Conservation (phyloP, 2,797 vertebrate genomes). For the Linurgus olivaceus region DNA sequence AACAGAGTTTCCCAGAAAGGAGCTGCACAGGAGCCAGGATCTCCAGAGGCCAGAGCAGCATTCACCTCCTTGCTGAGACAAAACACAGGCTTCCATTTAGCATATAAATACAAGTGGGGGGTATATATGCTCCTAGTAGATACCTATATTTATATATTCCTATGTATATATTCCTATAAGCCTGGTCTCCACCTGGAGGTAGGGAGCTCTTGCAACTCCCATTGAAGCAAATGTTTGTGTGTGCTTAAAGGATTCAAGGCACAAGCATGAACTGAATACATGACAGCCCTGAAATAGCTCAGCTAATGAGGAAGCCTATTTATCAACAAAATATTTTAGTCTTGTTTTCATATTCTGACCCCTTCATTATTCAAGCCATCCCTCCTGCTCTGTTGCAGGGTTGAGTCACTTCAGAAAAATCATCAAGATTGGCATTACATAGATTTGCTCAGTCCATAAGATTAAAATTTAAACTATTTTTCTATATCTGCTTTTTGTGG, state of each 20-base stretch:
- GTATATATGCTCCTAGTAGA: not conserved
- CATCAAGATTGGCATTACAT: not conserved
- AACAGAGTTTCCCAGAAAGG: constrained; percentile 5
- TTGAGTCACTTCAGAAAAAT: not conserved
- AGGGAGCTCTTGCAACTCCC: not conserved
- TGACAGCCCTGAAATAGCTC: not conserved
- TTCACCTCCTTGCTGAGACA: not conserved
- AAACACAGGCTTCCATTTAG: not conserved
- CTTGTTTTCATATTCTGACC: not conserved
- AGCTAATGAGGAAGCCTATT: not conserved
- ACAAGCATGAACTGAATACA: not conserved
- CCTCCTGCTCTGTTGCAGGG: not conserved
- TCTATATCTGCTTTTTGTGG: not conserved
- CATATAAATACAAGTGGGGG: not conserved
- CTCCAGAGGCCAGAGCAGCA: not conserved
- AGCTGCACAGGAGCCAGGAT: not conserved
- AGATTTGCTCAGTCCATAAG: not conserved
- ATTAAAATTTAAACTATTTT: not conserved
- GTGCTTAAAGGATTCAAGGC: not conserved
- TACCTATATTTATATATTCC: not conserved
- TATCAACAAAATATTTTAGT: not conserved
- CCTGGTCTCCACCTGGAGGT: not conserved
- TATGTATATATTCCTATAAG: not conserved
- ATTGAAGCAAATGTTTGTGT: not conserved
- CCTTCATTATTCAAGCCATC: not conserved